Conservation (phyloP, 1,140 invertebrate genomes). For the Leptestheria dahalacensis region DNA sequence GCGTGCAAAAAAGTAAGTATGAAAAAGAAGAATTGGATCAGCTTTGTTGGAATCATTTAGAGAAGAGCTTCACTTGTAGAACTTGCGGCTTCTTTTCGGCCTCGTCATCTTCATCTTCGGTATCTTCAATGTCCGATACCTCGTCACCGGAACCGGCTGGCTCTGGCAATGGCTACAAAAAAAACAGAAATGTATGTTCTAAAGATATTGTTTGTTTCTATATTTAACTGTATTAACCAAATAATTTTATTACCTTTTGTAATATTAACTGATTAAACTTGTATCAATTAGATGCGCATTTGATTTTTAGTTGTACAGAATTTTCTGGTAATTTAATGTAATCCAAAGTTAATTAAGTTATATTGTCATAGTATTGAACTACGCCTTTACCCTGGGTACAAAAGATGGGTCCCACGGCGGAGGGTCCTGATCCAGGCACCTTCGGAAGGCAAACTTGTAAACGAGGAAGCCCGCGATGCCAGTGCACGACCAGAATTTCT, state of each 20-base stretch:
- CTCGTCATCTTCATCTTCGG: neutral
- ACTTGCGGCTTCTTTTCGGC: neutral
- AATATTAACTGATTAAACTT: no score
- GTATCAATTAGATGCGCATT: no score
- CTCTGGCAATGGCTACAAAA: neutral
- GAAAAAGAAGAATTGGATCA: no score
- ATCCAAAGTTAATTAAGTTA: neutral
- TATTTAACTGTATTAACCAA: no score
- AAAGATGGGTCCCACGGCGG: neutral
- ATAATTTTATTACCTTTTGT: no score
- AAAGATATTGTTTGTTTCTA: no score
- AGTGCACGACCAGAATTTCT: slow-evolving; percentile 6
- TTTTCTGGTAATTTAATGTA: no score
- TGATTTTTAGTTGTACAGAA: no score
- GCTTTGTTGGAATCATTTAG: no score
- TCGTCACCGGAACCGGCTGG: neutral
- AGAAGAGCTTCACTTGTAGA: neutral
- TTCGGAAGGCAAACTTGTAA: slow-evolving; percentile 7
- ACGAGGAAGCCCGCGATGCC: slow-evolving; percentile 2
- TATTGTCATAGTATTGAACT: neutral
- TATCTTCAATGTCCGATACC: neutral
- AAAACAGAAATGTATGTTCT: neutral
- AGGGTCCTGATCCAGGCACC: neutral
- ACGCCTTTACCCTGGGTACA: neutral
- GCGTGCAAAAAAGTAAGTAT: no score